Base-by-base conservation (phyloP, 1,140 invertebrate genomes). In the Bombus sibiricus region DNA sequence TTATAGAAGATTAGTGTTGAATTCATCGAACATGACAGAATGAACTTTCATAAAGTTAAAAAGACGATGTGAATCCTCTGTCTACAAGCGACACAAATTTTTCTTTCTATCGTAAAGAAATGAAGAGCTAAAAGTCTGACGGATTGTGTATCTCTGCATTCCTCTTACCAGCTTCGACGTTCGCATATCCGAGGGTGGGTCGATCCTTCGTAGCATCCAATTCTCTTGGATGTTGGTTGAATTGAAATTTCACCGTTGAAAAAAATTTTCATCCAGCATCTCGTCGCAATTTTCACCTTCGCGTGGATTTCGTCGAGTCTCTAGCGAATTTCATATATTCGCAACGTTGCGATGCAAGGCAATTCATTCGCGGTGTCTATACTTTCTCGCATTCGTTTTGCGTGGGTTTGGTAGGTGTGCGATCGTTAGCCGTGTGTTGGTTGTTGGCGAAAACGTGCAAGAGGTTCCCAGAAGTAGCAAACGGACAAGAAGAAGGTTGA, bases 381-480 rank as follows among this genome's bases (percentile, higher is more conserved):
- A 22, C 75, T 66, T 47, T 77, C 74, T 84, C 85, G 66, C 53
- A 47, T 69, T 83, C 73, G 81, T 77, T 72, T 78, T 62, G n/a
- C 68, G 74, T 28, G 74, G 32, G 64, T 83, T 53, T 76, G 62
- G 53, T 57, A 72, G 53, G 39, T 43, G 73, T 57, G 80, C 39
- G 28, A 59, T 59, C 85, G 68, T 75, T n/a, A 71, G 37, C 28
- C 28, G n/a, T 53, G 53, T 22, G 59, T 77, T 41, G 75, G 53
- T 53, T 43, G 37, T 22, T 18, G 41, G 32, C 22, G 64, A 77
- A 59, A 84, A 39, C 47, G 28, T n/a, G 34, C 75, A 15, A 37
- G 75, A 59, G 18, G 34, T 81, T 77, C 37, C 66, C 62, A 28
- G 87, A 88, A 75, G 76, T n/a, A 68, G 39, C 32, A 83, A 72